Evolutionary conservation across 2,113 vertebrate species (phyloP), one percentile per base, ranked within the genome.

Genomic region (Cardinalis cardinalis): DNA sequence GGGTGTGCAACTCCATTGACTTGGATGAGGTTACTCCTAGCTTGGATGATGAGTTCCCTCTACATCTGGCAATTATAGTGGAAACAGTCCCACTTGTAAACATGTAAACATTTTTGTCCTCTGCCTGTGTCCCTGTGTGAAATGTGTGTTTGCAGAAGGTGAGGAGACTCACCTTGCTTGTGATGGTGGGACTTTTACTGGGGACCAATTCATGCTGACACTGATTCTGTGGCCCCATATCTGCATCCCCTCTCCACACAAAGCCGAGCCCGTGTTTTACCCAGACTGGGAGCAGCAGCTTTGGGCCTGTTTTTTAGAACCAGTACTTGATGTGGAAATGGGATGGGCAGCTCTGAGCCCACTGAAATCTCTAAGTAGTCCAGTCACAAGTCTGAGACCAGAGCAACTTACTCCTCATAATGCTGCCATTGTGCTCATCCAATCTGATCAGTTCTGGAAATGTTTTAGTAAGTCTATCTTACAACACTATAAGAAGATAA

Each of bases 381-480:
- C 56, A 96, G 95, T 87, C 51, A 43, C 83, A 83, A 94, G 84
- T 95, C 91, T 74, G 95, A 96, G 96, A 75, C 84, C 2, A 25
- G 91, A 96, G 83, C 82, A 82, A 94, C 92, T 81, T 94, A 73
- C 76, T 95, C 79, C 95, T 93, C 96, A 97, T 97, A 98, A 97
- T 97, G 95, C 97, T 97, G 96, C 97, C 94, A 96, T 97, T 97
- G 97, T 97, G 74, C 69, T 92, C 96, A 96, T 96, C 94, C 15
- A 84, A 97, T 98, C 97, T 92, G 96, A 98, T 97, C 96, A 73
- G 96, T 96, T 97, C 98, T 96, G 95, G 96, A 98, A 98, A 97
- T 97, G 97, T 97, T 98, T 97, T 95, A 97, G 96, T 97, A 96
- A 97, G 97, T 97, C 97, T 98, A 95, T 98, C 98, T 98, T 97